phyloP scores from a whole-genome alignment of 2,113 vertebrate species.

The Rafetus swinhoei region DNA sequence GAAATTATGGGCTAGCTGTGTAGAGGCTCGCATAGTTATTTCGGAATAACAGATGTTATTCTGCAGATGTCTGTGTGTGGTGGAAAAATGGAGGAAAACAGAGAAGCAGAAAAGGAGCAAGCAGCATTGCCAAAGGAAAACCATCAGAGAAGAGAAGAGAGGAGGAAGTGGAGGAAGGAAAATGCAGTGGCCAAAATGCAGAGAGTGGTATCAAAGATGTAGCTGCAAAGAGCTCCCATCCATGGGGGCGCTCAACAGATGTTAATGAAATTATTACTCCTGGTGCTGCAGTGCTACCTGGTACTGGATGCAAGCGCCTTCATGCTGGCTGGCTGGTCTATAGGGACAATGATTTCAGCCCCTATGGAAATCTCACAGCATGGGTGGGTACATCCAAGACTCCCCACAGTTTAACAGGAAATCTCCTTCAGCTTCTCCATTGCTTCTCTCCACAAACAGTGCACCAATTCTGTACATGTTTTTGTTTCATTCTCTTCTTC shows the following conservation, averaged over 20 bases:
- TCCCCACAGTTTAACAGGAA: not conserved
- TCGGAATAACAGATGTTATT: not conserved
- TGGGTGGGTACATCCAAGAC: not conserved
- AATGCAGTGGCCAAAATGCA: not conserved
- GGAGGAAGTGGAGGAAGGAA: not conserved
- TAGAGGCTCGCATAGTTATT: too few species aligned
- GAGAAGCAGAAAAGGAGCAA: not conserved
- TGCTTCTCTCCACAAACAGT: not conserved
- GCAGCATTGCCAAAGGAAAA: not conserved
- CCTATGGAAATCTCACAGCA: not conserved
- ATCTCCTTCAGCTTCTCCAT: not conserved
- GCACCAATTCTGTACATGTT: not conserved
- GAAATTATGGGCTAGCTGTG: too few species aligned
- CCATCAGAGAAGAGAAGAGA: not conserved
- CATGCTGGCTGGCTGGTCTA: not conserved
- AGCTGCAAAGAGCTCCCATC: not conserved
- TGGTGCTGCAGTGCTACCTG: not conserved
- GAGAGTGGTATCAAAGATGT: not conserved
- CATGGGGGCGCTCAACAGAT: not conserved
- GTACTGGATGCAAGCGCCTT: not conserved
- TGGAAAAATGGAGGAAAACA: not conserved
- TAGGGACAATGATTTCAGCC: not conserved
- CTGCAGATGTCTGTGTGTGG: not conserved
- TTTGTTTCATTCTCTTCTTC: not conserved
- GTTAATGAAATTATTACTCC: not conserved